A percentile compares a stretch with the other conserved stretches of the same genome.
phyloP scores from a whole-genome alignment of 1,140 invertebrate genomes.

The Mylabris phalerata region DNA sequence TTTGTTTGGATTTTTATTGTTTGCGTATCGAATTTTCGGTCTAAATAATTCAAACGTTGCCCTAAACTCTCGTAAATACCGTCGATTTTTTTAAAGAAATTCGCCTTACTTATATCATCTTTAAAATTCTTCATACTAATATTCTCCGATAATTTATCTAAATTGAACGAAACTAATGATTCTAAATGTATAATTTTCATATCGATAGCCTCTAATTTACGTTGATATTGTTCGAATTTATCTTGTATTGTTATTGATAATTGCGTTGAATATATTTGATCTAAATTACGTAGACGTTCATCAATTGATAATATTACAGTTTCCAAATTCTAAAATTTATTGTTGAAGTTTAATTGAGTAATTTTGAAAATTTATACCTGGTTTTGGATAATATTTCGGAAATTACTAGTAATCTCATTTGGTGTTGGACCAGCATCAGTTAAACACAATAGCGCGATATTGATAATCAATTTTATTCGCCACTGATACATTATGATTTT shows the following conservation, averaged over 20 bases:
- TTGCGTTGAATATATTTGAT: conserved; percentile 43
- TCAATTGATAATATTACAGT: conserved; percentile 48
- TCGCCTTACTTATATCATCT: conserved; percentile 41
- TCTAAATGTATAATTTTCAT: conserved; percentile 46
- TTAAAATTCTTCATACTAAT: conserved; percentile 41
- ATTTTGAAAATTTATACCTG: no score
- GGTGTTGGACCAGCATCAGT: no score
- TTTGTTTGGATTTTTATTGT: conserved; percentile 40
- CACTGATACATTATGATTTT: no score
- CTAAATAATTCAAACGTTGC: conserved; percentile 40
- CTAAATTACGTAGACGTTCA: conserved; percentile 48
- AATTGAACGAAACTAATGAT: conserved; percentile 35
- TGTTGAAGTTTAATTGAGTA: no score
- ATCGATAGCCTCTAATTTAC: conserved; percentile 50
- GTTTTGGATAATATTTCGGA: no score
- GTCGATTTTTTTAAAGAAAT: conserved; percentile 41
- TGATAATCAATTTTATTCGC: no score
- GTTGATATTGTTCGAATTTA: conserved; percentile 42
- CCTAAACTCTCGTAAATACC: conserved; percentile 41
- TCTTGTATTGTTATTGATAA: conserved; percentile 43
- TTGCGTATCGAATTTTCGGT: conserved; percentile 37
- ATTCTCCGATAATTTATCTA: conserved; percentile 42
- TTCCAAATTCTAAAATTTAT: conserved; percentile 39
- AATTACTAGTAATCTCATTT: no score
- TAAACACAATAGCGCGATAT: no score